Conservation (phyloP, 1,140 invertebrate genomes). For the Myzus persicae region DNA sequence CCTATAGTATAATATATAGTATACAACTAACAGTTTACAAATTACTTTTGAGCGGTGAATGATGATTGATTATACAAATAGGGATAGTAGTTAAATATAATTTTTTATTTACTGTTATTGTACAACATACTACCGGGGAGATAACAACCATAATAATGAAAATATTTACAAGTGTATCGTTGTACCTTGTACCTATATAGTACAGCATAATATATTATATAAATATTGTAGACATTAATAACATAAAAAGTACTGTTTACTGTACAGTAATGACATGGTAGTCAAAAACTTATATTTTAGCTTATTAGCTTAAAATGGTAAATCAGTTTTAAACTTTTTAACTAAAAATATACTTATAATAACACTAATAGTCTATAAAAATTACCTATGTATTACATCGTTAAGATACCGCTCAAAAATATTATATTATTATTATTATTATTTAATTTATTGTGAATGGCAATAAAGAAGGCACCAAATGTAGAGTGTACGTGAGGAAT, state of each 20-base stretch:
- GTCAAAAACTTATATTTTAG: neutral
- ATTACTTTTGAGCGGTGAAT: too few species aligned
- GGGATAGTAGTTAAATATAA: too few species aligned
- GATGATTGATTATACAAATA: too few species aligned
- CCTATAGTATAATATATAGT: too few species aligned
- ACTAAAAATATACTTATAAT: neutral
- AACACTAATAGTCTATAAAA: neutral
- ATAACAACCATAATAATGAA: too few species aligned
- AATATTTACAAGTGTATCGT: too few species aligned
- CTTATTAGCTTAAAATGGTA: neutral
- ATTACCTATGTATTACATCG: neutral
- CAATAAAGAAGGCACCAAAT: neutral
- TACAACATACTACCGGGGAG: too few species aligned
- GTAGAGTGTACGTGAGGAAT: neutral
- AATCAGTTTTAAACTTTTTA: neutral
- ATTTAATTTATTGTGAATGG: neutral
- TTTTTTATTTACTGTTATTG: too few species aligned
- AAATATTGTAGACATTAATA: neutral
- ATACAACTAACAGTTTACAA: too few species aligned
- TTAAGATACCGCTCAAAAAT: neutral
- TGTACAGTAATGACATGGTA: neutral
- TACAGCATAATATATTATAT: neutral
- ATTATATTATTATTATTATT: neutral
- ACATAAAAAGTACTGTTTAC: neutral
- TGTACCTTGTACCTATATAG: neutral